Evolutionary conservation across 2,888 invertebrate species (phyloP), one percentile per base, ranked within the genome.

Genomic region (Hecatera dysodea): DNA sequence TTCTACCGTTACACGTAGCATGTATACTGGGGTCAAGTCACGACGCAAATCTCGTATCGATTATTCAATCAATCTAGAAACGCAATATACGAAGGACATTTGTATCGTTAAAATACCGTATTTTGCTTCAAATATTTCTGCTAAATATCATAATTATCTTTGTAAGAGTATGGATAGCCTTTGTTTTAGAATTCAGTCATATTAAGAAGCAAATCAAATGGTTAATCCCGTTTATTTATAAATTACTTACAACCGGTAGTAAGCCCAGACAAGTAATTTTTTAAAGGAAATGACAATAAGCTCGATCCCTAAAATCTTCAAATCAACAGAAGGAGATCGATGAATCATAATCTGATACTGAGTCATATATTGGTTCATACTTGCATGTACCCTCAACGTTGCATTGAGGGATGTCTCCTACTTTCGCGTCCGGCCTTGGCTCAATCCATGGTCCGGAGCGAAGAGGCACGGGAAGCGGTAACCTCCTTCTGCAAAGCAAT

Each of bases 31-130:
- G 55, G 48, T 48, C 75, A 36, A 75, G 81, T 65, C 77, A 80
- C 68, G 81, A 61, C 48, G 29, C 29, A 22, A 50, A 62, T 52
- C 46, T 48, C 60, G 56, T 42, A 42, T 11, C 27, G 0, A 44
- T 68, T 62, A 60, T 74, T 76, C 66, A 17, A 57, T 22, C 53
- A 33, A 46, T 77, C n/a, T 53, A 66, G 24, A 50, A 67, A 73
- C 57, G 55, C 27, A 44, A 36, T 33, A 42, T 8, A 22, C 5
- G 48, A 76, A 73, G 64, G 50, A 48, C 50, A 46, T 65, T 65
- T 46, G 15, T 27, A 33, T 46, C 29, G 36, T 76, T 56, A 44
- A 67, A 76, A 44, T 60, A 33, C 39, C 33, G 19, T 15, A 60
- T 12, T 46, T 19, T 3, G n/a, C 29, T 53, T 42, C 7, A n/a